These are phyloP conservation scores for Solenopsis invicta DNA, from an alignment of 1,140 invertebrate species.

Conservation along the genomic window DNA sequence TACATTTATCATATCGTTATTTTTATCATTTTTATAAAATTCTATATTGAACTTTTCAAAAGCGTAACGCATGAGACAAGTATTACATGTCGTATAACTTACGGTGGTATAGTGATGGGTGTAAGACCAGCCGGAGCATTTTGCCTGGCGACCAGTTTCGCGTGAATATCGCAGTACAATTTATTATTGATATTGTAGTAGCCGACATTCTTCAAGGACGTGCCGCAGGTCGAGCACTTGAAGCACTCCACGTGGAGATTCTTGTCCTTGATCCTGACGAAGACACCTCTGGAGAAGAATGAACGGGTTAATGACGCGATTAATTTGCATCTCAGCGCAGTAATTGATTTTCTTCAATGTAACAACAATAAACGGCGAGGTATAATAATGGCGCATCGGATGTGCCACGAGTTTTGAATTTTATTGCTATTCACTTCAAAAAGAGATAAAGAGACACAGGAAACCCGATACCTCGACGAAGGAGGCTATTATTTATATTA, in stretches of 20 bases:
- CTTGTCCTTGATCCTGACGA: constrained; percentile 98
- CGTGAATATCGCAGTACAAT: constrained; percentile 98
- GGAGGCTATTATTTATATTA: constrained; percentile 60
- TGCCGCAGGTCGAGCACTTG: constrained; percentile 98
- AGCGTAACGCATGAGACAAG: background rate
- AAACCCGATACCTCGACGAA: constrained; percentile 74
- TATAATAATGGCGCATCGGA: constrained; percentile 64
- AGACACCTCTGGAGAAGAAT: constrained; percentile 92
- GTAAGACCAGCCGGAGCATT: constrained; percentile 92
- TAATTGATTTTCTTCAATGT: constrained; percentile 25
- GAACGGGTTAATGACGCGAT: background rate
- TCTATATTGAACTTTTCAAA: background rate
- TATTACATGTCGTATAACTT: constrained; percentile 85
- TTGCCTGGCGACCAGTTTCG: constrained; percentile 94
- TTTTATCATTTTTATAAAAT: background rate
- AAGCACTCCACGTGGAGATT: constrained; percentile 98
- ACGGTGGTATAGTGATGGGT: constrained; percentile 94
- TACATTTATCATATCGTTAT: background rate
- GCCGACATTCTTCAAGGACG: constrained; percentile 97
- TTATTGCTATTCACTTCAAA: constrained; percentile 42
- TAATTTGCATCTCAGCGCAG: background rate
- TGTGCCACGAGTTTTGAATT: constrained; percentile 69
- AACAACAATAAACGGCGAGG: constrained; percentile 49
- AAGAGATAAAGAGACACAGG: constrained; percentile 7
- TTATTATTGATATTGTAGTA: constrained; percentile 98